Percentiles rank a stretch among this genome's conserved stretches.
phyloP scores from a whole-genome alignment of 2,113 vertebrate species.

The Piaya cayana region DNA sequence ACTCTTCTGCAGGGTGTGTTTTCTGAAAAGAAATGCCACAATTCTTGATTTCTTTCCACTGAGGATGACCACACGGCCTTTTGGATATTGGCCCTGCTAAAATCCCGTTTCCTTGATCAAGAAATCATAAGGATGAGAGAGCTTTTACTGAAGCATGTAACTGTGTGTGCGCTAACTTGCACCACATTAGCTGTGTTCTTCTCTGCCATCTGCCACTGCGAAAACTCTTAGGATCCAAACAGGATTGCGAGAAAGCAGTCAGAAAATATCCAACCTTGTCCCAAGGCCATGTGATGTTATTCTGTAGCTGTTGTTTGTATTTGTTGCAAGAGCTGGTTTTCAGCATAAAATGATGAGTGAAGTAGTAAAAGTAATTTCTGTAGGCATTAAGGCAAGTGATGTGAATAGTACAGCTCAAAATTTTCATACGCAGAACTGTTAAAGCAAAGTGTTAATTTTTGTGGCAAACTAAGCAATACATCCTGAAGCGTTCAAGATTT shows the following conservation, averaged over 20 bases:
- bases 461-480: neutral
- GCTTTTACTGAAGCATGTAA: neutral
- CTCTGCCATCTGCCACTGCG: neutral
- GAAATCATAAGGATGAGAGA: neutral
- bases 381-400: neutral
- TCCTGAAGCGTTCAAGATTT: neutral
- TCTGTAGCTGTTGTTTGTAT: neutral
- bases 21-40: neutral
- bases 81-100: neutral
- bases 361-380: slow-evolving; percentile 13
- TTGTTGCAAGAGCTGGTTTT: neutral
- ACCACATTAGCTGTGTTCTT: accelerated
- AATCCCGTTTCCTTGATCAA: neutral
- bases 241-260: neutral
- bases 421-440: neutral
- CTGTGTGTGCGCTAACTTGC: neutral
- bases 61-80: neutral
- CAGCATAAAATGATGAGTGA: neutral
- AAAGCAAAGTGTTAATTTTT: slow-evolving; percentile 10
- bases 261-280: neutral
- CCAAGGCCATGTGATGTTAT: neutral
- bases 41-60: neutral
- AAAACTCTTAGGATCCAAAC: neutral
- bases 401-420: neutral
- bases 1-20: neutral